Evolutionary conservation across 1,140 invertebrate species (phyloP), one percentile per base, ranked within the genome.

Genomic region (Drosophila aff.): DNA sequence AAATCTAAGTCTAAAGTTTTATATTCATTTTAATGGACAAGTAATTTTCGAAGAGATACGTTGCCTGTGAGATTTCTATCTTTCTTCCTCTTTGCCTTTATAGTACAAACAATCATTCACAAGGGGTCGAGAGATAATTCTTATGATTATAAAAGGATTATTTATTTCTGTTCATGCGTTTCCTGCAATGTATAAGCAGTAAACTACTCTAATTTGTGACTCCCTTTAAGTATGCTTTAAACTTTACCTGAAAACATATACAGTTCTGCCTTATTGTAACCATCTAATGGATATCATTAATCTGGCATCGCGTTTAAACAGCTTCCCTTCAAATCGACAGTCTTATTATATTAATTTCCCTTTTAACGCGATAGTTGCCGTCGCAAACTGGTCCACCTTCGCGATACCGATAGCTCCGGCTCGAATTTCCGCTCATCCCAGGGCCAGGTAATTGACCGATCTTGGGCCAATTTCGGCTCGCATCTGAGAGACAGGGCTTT

Each of bases 381-480:
- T 31, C 13, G 4, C 38, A 9, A 60, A 28, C 16, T 21, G 15
- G 23, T 63, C 53, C 53, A 57, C 53, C 61, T 40, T 21, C 18
- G n/a, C 46, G 0, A 44, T n/a, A 7, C 47, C 50, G 47, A 50
- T 50, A 50, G 28, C 50, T 33, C 5, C 3, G 28, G 11, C 46
- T 68, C n/a, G 31, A 26, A 16, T 31, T 40, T 31, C 43, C 41
- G 28, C 28, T 16, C 73, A 53, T 49, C 59, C 26, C 47, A 73
- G 43, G 40, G 38, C 33, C 60, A 63, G 33, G 63, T 52, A 58
- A 59, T 66, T 53, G 72, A 76, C 52, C 44, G 76, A 58, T 72
- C 72, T 67, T 41, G 28, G 53, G 49, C 55, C 66, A 81, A 81
- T 84, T 80, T 84, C 53, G 77, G 58, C 36, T 77, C 18, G 64